phyloP scores from a whole-genome alignment of 2,888 invertebrate genomes.

The Malachius bipustulatus region DNA sequence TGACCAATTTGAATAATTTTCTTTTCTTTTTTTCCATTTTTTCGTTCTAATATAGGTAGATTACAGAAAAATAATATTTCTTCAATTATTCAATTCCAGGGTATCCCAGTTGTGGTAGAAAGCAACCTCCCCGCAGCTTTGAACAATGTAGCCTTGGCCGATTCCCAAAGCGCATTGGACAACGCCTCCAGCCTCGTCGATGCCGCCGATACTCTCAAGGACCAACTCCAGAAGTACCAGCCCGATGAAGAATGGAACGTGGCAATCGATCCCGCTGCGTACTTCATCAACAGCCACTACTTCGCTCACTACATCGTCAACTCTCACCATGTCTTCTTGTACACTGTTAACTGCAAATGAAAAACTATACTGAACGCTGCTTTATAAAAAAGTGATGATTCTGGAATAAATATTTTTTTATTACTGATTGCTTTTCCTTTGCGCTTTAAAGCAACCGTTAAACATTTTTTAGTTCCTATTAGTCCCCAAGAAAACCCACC shows the following conservation, averaged over 20 bases:
- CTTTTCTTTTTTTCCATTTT: too few relatives aligned
- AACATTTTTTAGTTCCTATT: too few relatives aligned
- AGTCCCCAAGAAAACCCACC: too few relatives aligned
- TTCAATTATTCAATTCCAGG: not conserved
- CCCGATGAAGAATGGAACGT: not conserved
- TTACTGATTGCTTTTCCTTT: too few relatives aligned
- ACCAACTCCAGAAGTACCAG: not conserved
- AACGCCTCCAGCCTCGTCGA: not conserved
- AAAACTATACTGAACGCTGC: too few relatives aligned
- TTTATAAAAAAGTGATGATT: too few relatives aligned
- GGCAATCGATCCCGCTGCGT: not conserved
- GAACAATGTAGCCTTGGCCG: not conserved
- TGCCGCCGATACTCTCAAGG: not conserved
- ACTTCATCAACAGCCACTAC: constrained; percentile 1
- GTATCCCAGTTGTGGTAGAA: not conserved
- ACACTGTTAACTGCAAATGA: constrained; percentile 2
- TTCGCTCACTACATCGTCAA: constrained; percentile 1
- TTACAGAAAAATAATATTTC: too few relatives aligned
- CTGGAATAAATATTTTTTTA: too few relatives aligned
- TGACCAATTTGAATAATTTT: too few relatives aligned
- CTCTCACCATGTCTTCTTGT: not conserved
- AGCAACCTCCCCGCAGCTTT: not conserved
- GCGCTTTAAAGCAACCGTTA: too few relatives aligned
- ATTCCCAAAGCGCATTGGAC: constrained; percentile 2
- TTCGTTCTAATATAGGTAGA: too few relatives aligned